Base-by-base conservation (phyloP, 2,113 vertebrate species). In the Brienomyrus brachyistius region DNA sequence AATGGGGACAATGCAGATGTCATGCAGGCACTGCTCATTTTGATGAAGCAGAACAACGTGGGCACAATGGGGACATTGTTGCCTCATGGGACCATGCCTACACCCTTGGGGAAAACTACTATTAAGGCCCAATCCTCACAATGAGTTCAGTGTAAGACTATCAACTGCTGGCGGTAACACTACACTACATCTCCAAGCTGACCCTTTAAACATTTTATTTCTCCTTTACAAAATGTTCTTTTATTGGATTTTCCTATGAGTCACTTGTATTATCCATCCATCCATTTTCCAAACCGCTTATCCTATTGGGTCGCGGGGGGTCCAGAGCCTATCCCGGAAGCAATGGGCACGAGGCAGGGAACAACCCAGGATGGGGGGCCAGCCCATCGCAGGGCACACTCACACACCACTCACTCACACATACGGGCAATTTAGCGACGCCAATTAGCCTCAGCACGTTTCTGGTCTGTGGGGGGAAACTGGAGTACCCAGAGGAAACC, bases 61-160 rank as follows among this genome's bases (percentile, higher is more conserved):
- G 77, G 77, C 50, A 90, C 74, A 90, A 90, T 84, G 77, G 31
- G 40, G 11, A 54, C 77, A 84, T 45, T 90, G 74, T 90, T n/a
- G n/a, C 35, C 86, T 77, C 15, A 27, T 43, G 54, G 45, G 21
- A 50, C 52, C 77, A 40, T 51, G 70, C 66, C 70, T 47, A 43
- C 47, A 11, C 13, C 19, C 89, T 47, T 10, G 35, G 50, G 77
- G 19, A 5, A 27, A 66, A 19, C 31, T 74, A 59, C 23, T 85
- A 31, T 87, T 90, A 74, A 54, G 85, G 62, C 50, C 59, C 31
- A 23, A 35, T 47, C 48, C 48, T 35, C 19, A 87, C 85, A 90
- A 87, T 87, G 62, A 27, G 40, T 27, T 54, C 35, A 84, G 51
- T 54, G 62, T 88, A 45, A 13, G n/a, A 77, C 45, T 17, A 56